Evolutionary conservation across 30 jellyfish, hydroid and myxozoan species (phyloP).

Genomic region (Clytia hemisphaerica): DNA sequence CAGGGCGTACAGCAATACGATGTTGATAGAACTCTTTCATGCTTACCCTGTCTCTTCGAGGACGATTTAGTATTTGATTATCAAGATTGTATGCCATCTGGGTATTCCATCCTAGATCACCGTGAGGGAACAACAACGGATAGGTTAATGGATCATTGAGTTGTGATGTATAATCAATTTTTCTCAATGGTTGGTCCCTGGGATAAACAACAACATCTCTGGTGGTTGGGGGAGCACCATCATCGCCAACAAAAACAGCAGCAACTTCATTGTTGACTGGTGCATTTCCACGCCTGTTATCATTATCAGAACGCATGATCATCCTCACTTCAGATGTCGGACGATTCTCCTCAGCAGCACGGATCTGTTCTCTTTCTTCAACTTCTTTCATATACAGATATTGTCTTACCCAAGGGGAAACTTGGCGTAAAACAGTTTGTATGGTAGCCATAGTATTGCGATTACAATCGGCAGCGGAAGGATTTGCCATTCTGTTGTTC

Average conservation of each 20-base stretch:
- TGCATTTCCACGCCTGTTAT: conserved; percentile 24
- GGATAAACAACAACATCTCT: conserved; percentile 40
- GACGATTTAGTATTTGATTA: background rate
- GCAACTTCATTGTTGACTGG: conserved; percentile 38
- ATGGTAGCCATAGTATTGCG: too few relatives aligned
- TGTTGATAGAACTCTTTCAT: conserved; percentile 25
- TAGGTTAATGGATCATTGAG: conserved; percentile 18
- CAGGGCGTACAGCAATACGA: conserved; percentile 24
- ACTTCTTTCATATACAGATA: too few relatives aligned
- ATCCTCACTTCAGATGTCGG: too few relatives aligned
- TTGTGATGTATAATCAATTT: background rate
- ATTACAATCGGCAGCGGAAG: too few relatives aligned
- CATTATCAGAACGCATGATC: too few relatives aligned
- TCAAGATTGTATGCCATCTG: background rate
- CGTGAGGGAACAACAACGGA: conserved; percentile 18
- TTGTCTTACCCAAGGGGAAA: too few relatives aligned
- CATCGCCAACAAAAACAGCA: conserved; percentile 40
- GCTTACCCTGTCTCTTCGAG: conserved; percentile 4
- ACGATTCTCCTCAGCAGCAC: too few relatives aligned
- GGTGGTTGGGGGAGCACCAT: conserved; percentile 35
- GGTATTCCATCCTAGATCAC: conserved; percentile 43
- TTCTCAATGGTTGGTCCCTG: background rate
- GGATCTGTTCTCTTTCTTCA: too few relatives aligned
- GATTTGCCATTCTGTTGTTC: too few relatives aligned
- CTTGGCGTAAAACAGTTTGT: too few relatives aligned